These are phyloP conservation scores for Sesia apiformis DNA, from an alignment of 2,888 invertebrate genomes.

Conservation along the genomic window DNA sequence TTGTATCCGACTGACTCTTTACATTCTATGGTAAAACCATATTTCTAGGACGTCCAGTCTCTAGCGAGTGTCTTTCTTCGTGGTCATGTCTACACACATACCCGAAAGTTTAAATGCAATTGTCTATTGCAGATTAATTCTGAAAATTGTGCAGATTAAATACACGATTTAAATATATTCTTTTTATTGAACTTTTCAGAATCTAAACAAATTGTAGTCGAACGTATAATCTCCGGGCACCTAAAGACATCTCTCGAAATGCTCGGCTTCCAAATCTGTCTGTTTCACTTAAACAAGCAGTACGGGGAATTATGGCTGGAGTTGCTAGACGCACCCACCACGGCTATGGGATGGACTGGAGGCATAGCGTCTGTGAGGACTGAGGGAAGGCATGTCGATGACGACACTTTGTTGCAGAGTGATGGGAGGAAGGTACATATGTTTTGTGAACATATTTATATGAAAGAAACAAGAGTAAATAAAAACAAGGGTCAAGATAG, in stretches of 20 bases:
- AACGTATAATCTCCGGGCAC: constrained; percentile 71
- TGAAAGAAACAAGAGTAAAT: no score
- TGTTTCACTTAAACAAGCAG: constrained; percentile 71
- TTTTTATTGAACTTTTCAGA: constrained; percentile 25
- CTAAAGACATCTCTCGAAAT: constrained; percentile 86
- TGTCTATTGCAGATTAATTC: no score
- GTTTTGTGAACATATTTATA: background rate
- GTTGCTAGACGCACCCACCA: constrained; percentile 74
- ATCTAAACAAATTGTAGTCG: constrained; percentile 51
- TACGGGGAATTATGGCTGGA: constrained; percentile 61
- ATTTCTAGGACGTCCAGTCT: background rate
- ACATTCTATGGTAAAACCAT: background rate
- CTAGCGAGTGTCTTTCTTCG: background rate
- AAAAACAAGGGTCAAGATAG: no score
- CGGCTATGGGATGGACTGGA: constrained; percentile 76
- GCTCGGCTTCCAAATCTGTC: constrained; percentile 84
- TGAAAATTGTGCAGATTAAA: no score
- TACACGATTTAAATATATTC: no score
- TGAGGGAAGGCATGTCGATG: constrained; percentile 23
- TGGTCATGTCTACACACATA: no score
- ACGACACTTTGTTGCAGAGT: constrained; percentile 32
- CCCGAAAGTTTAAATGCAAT: no score
- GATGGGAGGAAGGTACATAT: constrained; percentile 34
- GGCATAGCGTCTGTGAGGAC: constrained; percentile 34
- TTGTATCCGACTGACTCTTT: background rate